Percentiles rank a stretch among this genome's conserved stretches.
phyloP scores from a whole-genome alignment of 2,113 vertebrate genomes.

The Ictalurus furcatus region DNA sequence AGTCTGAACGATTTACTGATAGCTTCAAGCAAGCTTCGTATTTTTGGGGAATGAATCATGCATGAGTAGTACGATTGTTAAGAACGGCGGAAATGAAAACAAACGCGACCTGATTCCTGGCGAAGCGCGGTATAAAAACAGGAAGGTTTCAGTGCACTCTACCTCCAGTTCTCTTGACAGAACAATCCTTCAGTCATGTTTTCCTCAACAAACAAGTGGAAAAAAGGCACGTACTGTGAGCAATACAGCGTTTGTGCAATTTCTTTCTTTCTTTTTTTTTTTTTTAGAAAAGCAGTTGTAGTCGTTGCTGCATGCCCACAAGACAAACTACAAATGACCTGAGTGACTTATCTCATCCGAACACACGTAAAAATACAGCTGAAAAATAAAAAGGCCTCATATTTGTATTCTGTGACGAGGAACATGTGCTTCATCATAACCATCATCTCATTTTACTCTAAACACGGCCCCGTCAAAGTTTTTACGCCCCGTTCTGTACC shows the following conservation, averaged over 20 bases:
- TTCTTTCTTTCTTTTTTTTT: background rate
- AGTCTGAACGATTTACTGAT: background rate
- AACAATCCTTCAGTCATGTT: background rate
- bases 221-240: background rate
- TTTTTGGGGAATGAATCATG: too few species aligned
- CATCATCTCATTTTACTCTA: background rate
- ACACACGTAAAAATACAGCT: background rate
- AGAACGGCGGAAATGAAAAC: background rate
- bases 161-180: background rate
- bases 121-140: background rate
- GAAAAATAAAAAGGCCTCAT: background rate
- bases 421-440: too few species aligned
- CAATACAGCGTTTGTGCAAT: background rate
- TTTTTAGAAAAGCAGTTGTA: background rate
- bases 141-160: background rate
- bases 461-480: too few species aligned
- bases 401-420: too few species aligned
- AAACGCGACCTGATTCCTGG: background rate
- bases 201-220: background rate
- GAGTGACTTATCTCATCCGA: background rate
- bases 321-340: background rate
- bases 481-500: background rate
- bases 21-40: background rate
- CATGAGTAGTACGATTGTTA: background rate
- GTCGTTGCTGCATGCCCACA: background rate